phyloP scores from a whole-genome alignment of 2,113 vertebrate species.

The Rhabdornis inornatus region DNA sequence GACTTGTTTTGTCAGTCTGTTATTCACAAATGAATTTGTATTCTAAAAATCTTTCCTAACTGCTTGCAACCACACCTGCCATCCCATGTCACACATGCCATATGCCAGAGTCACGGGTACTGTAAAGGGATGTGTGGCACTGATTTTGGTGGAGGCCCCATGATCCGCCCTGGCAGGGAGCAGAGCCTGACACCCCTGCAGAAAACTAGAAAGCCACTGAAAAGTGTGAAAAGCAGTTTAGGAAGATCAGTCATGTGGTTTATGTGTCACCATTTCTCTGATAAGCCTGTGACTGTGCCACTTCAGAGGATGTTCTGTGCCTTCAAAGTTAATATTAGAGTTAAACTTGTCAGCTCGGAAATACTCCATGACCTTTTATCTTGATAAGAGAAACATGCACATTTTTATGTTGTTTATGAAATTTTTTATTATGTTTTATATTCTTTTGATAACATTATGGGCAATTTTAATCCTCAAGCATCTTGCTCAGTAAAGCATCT shows the following conservation, averaged over 20 bases:
- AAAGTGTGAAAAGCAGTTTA: not conserved
- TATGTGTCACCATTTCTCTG: not conserved
- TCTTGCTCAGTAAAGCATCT: not conserved
- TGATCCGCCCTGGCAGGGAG: not conserved
- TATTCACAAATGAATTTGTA: not conserved
- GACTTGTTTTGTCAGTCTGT: not conserved
- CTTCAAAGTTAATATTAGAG: not conserved
- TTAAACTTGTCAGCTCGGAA: not conserved
- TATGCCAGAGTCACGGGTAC: not conserved
- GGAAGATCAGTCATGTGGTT: not conserved
- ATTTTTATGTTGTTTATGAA: not conserved
- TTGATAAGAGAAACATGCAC: not conserved
- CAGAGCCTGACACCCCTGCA: not conserved
- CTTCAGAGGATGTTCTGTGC: not conserved
- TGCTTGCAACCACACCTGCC: not conserved
- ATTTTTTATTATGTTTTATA: not conserved
- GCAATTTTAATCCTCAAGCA: not conserved
- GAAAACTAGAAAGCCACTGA: not conserved
- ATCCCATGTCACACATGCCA: fast-evolving
- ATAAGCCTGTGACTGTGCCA: not conserved
- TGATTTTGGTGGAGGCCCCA: not conserved
- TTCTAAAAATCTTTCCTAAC: not conserved
- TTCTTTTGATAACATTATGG: not conserved
- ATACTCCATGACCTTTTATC: fast-evolving
- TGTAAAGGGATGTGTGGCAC: not conserved